A percentile compares a stretch with the other conserved stretches of the same genome.
Conservation (phyloP, 2,797 vertebrate species). For the Xenops minutus region DNA sequence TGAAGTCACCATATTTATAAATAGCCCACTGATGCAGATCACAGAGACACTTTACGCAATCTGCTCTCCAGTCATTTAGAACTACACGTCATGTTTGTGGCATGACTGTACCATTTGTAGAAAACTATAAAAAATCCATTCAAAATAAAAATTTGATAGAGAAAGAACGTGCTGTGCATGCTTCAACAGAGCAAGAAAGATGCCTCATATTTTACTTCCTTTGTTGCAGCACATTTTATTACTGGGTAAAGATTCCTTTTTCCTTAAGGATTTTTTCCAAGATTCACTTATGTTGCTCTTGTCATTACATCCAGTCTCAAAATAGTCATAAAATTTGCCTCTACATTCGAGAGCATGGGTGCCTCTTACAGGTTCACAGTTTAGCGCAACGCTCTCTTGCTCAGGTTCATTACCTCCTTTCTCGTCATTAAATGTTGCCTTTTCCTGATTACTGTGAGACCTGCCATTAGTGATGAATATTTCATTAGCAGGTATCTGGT, state of each 20-base stretch:
- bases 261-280: conserved; percentile 81
- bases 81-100: conserved; percentile 55
- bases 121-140: conserved; percentile 79
- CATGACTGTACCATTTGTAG: conserved; percentile 72
- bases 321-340: conserved; percentile 79
- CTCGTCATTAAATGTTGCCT: conserved; percentile 67
- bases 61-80: conserved; percentile 67
- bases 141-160: conserved; percentile 69
- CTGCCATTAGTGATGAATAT: conserved; percentile 73
- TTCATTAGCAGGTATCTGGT: conserved; percentile 74
- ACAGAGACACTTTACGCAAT: conserved; percentile 57
- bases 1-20: conserved; percentile 59
- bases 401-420: conserved; percentile 59
- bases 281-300: conserved; percentile 75
- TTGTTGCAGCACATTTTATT: conserved; percentile 82
- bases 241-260: conserved; percentile 76
- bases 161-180: conserved; percentile 65
- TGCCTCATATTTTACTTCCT: conserved; percentile 82
- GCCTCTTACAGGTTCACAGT: conserved; percentile 70
- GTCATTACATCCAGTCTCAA: conserved; percentile 76
- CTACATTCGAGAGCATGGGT: conserved; percentile 74
- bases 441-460: conserved; percentile 71
- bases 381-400: conserved; percentile 50
- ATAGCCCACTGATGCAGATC: conserved; percentile 57
- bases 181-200: conserved; percentile 47